Evolutionary conservation across 2,888 invertebrate species (phyloP), one percentile per base, ranked within the genome.

Genomic region (Zelleria hepariella): DNA sequence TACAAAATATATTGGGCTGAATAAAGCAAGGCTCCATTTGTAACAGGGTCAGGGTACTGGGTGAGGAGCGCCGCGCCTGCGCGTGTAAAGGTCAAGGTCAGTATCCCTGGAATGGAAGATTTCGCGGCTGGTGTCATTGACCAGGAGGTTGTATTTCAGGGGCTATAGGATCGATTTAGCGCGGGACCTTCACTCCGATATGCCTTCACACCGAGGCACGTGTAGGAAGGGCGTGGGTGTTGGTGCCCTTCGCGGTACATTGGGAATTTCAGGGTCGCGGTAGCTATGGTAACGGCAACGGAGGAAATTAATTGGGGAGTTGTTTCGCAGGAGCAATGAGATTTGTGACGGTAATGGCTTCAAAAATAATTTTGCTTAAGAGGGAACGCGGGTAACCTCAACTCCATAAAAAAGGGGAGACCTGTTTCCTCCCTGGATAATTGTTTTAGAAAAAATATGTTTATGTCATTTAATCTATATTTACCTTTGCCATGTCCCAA

Each of bases 81-180:
- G 87, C 87, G 86, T 72, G 66, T 74, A 82, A 84, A 86, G 86
- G 79, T 86, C 86, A 87, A 83, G 87, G 87, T 81, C 78, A 76
- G 78, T 66, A 73, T 71, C 85, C 86, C 82, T 86, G 86, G 86
- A 86, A 87, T 86, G 86, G 86, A 87, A 87, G 83, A 86, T 88
- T 86, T 86, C 80, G 78, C 5, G 20, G 56, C 70, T 68, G 78
- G 78, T 86, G 82, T 86, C 81, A 77, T 73, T 70, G 82, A 73
- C 82, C 86, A 42, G 72, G 69, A 73, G 71, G 74, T 78, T 78
- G 79, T 79, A 78, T 81, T 84, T 85, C 80, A 78, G 86, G 77
- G 77, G 57, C n/a, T n/a, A n/a, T 58, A 48, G 32, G 32, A 53
- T 53, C 53, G 53, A 53, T 58, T 23, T 51, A 51, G 51, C 49